Base-by-base conservation (phyloP, 2,888 invertebrate genomes). In the Parnassius glacialis region DNA sequence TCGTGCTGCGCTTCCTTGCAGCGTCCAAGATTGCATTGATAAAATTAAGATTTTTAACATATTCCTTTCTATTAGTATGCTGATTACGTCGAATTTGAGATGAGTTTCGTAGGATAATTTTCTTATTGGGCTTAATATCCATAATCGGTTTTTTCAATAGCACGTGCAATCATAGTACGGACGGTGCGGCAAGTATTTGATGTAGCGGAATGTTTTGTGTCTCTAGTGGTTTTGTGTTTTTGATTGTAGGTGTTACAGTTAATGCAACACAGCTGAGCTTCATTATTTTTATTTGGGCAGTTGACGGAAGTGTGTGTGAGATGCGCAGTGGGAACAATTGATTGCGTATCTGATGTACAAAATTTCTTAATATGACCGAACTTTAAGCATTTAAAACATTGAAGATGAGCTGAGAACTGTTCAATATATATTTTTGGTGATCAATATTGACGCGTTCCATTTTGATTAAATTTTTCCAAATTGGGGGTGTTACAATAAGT, bases 161-260 rank as follows among this genome's bases (percentile, higher is more conserved):
- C 43, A n/a, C 53, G 53, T 10, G 2, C 12, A n/a, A 42, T 41
- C 53, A 53, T 53, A 9, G 11, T 41, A 13, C 41, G 11, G 10
- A 53, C 42, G 12, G 25, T 53, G 41, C 44, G 54, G 54, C 54
- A 54, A 13, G 44, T 7, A 11, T 54, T 54, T 7, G 44, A 54
- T 41, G 54, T 54, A 41, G 54, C 54, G 10, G 54, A 54, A 16
- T 54, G 54, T 44, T 53, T 11, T 7, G 53, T 53, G 25, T 53
- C 13, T 12, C n/a, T 16, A 13, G 42, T 41, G 7, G 41, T n/a
- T 41, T 25, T 25, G 11, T 41, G 12, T 41, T 25, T 25, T 25
- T 25, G 25, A 12, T 53, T 53, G 42, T 43, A 12, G 2, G 34
- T 42, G 11, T 16, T 9, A 12, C 54, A 54, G 20, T 54, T 54